Conservation (phyloP, 1,140 invertebrate species). For the Rhopalosiphum maidis region DNA sequence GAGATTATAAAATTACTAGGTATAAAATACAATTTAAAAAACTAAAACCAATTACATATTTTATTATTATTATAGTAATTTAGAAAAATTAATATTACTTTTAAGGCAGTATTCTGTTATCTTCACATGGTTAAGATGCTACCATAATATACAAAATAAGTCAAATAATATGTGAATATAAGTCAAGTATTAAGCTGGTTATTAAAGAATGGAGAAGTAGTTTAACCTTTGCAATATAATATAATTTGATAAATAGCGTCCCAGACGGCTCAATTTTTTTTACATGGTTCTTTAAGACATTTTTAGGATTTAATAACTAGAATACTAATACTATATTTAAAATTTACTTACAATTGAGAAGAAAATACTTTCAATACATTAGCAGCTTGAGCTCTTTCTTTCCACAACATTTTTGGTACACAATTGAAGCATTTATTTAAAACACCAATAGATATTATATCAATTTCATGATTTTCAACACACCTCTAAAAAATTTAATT, state of each 20-base stretch:
- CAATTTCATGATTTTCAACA: conserved; percentile 37
- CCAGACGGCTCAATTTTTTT: no score
- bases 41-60: not conserved
- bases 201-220: not conserved
- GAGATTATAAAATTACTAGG: not conserved
- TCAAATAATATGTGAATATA: no score
- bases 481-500: not conserved
- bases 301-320: not conserved
- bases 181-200: no score
- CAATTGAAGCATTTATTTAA: conserved; percentile 29
- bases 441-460: not conserved
- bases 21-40: not conserved
- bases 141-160: not conserved
- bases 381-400: conserved; percentile 18
- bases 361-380: conserved; percentile 51
- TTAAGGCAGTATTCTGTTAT: no score
- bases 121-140: not conserved
- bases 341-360: conserved; percentile 52
- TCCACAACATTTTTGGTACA: conserved; percentile 13
- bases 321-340: not conserved
- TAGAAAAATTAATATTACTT: not conserved
- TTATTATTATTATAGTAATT: not conserved
- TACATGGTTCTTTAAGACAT: no score
- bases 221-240: not conserved
- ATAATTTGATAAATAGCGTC: not conserved